These are phyloP conservation scores for Nymphalis polychloros DNA, from an alignment of 2,888 invertebrate species.

Conservation along the genomic window DNA sequence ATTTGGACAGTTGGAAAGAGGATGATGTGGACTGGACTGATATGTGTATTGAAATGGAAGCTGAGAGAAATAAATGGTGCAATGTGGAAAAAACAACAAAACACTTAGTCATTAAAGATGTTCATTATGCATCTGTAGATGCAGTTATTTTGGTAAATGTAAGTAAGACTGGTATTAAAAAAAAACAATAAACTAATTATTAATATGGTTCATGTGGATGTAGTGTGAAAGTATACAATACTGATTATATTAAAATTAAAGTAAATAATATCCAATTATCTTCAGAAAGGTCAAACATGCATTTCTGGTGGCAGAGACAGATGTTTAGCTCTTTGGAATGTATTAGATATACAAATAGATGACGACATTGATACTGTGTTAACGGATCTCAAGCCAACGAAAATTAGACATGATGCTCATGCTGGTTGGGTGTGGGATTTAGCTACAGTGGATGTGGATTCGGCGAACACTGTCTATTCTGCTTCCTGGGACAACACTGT, in stretches of 20 bases:
- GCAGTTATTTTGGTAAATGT: conserved; percentile 81
- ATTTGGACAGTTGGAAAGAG: conserved; percentile 63
- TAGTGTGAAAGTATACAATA: too few species aligned
- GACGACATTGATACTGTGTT: conserved; percentile 49
- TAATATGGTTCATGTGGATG: too few species aligned
- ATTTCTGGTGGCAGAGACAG: conserved; percentile 83
- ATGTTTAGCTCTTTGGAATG: conserved; percentile 78
- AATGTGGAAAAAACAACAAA: conserved; percentile 68
- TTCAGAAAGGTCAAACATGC: conserved; percentile 74
- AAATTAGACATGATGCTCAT: conserved; percentile 75
- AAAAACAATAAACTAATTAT: too few species aligned
- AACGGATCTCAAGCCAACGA: conserved; percentile 57
- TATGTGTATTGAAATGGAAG: conserved; percentile 83
- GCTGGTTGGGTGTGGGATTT: conserved; percentile 85
- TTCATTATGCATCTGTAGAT: conserved; percentile 83
- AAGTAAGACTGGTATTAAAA: conserved; percentile 46
- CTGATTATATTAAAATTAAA: too few species aligned
- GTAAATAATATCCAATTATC: neutral
- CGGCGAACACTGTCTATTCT: conserved; percentile 76
- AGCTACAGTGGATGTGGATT: conserved; percentile 65
- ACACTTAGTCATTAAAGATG: conserved; percentile 75
- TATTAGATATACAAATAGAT: conserved; percentile 59
- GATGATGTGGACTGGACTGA: conserved; percentile 78
- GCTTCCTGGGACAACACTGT: conserved; percentile 84
- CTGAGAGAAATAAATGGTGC: conserved; percentile 80